Base-by-base conservation (phyloP, 1,140 invertebrate species). In the Cherax destructor region DNA sequence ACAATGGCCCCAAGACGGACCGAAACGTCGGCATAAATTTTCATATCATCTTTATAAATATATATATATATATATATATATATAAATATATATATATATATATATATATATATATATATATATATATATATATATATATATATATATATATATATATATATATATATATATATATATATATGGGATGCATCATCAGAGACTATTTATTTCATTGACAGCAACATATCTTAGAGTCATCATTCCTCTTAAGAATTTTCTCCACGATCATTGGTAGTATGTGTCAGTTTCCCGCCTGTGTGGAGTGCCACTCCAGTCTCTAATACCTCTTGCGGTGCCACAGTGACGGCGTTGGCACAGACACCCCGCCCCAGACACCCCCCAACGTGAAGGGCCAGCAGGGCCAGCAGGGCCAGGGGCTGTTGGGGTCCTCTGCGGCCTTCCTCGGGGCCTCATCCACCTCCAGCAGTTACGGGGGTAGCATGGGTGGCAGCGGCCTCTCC, bases 301-400 rank as follows among this genome's bases (percentile, higher is more conserved):
- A n/a, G 65, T n/a, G 65, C 5, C 52, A 13, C 52, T 56, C 52
- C 9, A 10, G 52, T 56, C 52, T 56, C 52, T 56, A 56, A 13
- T 56, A 56, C 13, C 52, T 56, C 52, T 56, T 13, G 90, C 78
- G 50, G 83, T 65, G 80, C 80, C n/a, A 86, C 93, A 85, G 97
- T 97, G 94, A 97, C 97, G 94, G 97, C 97, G 95, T 93, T 16
- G 92, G 92, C 69, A 98, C 97, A 92, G 98, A 98, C 94, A 98
- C 98, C 91, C 98, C 97, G 93, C 98, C 97, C 50, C 97, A 98
- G 95, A 98, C 98, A 92, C 97, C 97, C 88, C 97, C 97, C 94
- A 98, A 97, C 95, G 97, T 98, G 96, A 98, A 98, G 94, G 89
- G 93, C n/a, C 69, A 91, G 81, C 84, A 96, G 97, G 9, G 13